These are phyloP conservation scores for Pteria penguin DNA, from an alignment of 2,888 invertebrate species.

Conservation along the genomic window DNA sequence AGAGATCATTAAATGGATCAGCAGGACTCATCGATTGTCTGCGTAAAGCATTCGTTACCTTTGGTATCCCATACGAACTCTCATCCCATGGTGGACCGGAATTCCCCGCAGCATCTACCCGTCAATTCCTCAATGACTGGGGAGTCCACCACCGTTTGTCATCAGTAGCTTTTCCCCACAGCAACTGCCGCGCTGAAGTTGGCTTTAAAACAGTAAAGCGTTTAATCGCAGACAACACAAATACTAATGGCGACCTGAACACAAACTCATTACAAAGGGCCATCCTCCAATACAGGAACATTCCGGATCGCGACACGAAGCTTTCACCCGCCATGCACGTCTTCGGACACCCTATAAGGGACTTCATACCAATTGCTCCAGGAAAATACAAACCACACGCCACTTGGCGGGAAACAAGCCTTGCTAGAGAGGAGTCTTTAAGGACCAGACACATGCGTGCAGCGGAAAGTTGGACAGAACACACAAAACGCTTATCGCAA, in stretches of 20 bases:
- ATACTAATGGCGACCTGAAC: no score
- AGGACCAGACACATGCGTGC: constrained; percentile 54
- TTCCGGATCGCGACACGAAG: constrained; percentile 55
- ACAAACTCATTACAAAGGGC: no score
- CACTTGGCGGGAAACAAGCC: no score
- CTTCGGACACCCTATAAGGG: no score
- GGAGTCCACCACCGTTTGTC: constrained; percentile 61
- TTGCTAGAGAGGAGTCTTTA: constrained; percentile 59
- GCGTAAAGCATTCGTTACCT: constrained; percentile 49
- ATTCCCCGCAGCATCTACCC: no score
- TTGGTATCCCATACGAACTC: constrained; percentile 54
- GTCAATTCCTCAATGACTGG: constrained; percentile 57
- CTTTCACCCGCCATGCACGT: constrained; percentile 57
- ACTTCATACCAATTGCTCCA: constrained; percentile 56
- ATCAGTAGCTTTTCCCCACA: no score
- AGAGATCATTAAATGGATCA: constrained; percentile 39
- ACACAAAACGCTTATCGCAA: no score
- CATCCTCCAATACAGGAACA: no score
- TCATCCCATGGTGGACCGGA: constrained; percentile 50
- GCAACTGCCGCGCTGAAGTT: no score
- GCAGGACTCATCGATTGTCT: constrained; percentile 42
- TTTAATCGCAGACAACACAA: no score
- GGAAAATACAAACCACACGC: constrained; percentile 46
- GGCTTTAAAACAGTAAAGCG: no score
- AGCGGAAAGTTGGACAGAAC: constrained; percentile 46